Evolutionary conservation across 2,113 vertebrate species (phyloP).

Genomic region (Antennarius striatus): DNA sequence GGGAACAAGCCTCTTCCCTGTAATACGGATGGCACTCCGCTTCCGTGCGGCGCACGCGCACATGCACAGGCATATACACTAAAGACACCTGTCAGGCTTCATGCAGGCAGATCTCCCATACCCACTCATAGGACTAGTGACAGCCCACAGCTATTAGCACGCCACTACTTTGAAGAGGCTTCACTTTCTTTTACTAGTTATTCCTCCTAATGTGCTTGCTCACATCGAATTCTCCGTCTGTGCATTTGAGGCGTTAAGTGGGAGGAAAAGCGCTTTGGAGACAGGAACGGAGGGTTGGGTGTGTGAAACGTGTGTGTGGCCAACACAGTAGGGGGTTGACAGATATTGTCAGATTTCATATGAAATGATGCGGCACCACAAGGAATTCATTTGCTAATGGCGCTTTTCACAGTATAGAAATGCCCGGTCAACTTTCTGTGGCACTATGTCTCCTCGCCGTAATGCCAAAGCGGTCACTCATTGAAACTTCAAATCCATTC

Average conservation of each 20-base stretch:
- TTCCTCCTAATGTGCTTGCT: slow-evolving; percentile 77
- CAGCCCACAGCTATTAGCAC: slow-evolving; percentile 80
- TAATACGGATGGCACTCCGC: slow-evolving; percentile 74
- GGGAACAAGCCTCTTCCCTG: slow-evolving; percentile 78
- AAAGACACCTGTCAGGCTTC: slow-evolving; percentile 73
- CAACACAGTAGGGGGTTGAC: slow-evolving; percentile 59
- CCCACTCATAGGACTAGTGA: slow-evolving; percentile 74
- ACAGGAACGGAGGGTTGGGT: slow-evolving; percentile 43
- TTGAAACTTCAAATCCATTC: slow-evolving; percentile 24
- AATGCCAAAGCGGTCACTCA: slow-evolving; percentile 23
- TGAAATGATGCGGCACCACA: slow-evolving; percentile 44
- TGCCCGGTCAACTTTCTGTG: slow-evolving; percentile 32
- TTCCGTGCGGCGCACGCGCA: slow-evolving; percentile 51
- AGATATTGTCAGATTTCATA: slow-evolving; percentile 70
- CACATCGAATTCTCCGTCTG: slow-evolving; percentile 65
- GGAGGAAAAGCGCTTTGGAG: slow-evolving; percentile 73
- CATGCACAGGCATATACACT: slow-evolving; percentile 58
- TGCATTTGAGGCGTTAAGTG: slow-evolving; percentile 73
- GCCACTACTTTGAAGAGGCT: slow-evolving; percentile 76
- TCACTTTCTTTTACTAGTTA: slow-evolving; percentile 77
- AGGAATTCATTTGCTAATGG: slow-evolving; percentile 67
- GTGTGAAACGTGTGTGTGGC: slow-evolving; percentile 60
- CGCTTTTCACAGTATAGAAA: slow-evolving; percentile 39
- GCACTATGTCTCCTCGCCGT: slow-evolving; percentile 27
- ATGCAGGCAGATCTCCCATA: slow-evolving; percentile 71